These are phyloP conservation scores for Oxyura jamaicensis DNA, from an alignment of 2,113 vertebrate species.

Conservation along the genomic window DNA sequence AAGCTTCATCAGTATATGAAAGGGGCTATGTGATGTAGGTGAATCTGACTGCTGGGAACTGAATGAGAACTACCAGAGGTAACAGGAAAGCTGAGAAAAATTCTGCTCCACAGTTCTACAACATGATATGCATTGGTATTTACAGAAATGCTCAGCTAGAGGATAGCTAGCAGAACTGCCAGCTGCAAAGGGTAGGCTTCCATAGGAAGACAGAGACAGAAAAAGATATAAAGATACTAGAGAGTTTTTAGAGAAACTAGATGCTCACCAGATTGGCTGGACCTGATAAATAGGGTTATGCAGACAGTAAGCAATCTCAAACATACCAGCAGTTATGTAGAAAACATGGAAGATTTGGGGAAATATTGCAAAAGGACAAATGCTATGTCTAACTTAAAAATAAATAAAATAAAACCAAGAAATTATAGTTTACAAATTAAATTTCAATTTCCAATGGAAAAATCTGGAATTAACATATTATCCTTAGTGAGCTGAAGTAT, in stretches of 20 bases:
- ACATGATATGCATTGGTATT: background rate
- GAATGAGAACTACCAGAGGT: background rate
- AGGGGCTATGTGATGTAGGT: background rate
- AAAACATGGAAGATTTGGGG: background rate
- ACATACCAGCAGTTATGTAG: background rate
- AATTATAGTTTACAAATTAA: background rate
- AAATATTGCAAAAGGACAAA: background rate
- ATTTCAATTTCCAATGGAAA: background rate
- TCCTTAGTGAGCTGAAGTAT: background rate
- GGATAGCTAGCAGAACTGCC: background rate
- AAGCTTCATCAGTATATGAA: background rate
- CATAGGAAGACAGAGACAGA: background rate
- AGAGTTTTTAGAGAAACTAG: background rate
- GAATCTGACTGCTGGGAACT: background rate
- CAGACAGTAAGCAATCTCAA: background rate
- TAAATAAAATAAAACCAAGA: background rate
- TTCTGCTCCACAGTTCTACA: background rate
- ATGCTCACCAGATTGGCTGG: background rate
- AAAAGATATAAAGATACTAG: background rate
- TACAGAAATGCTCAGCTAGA: background rate
- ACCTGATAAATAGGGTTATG: background rate
- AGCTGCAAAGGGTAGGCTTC: background rate
- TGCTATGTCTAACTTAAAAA: background rate
- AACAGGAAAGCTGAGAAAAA: background rate
- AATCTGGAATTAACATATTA: background rate